Conservation (phyloP, 1,140 invertebrate species). For the Euwallacea fornicatus region DNA sequence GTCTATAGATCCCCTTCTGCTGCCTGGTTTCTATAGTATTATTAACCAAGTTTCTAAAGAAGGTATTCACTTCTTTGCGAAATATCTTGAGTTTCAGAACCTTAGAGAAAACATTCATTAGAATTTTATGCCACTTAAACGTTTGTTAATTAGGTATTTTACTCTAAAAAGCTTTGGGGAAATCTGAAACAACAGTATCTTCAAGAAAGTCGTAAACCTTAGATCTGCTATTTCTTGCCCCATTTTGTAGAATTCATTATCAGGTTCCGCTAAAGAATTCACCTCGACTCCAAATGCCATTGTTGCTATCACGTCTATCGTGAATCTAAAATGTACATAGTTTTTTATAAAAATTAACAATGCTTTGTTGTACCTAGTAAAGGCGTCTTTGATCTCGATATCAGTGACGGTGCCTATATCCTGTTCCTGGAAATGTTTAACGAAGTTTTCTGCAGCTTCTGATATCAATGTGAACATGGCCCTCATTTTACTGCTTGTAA, state of each 20-base stretch:
- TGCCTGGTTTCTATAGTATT: constrained; percentile 52
- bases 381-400: constrained; percentile 40
- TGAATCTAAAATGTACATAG: constrained; percentile 41
- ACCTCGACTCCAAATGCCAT: constrained; percentile 53
- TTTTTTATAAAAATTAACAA: background rate
- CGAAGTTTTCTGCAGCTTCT: constrained; percentile 47
- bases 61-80: constrained; percentile 32
- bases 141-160: constrained; percentile 10
- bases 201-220: constrained; percentile 24
- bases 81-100: constrained; percentile 31
- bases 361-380: constrained; percentile 23
- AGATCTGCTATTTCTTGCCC: constrained; percentile 48
- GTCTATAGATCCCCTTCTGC: constrained; percentile 49
- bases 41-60: constrained; percentile 40
- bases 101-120: constrained; percentile 27
- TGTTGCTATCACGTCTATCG: constrained; percentile 54
- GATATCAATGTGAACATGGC: constrained; percentile 49
- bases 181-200: constrained; percentile 27
- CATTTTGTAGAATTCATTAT: constrained; percentile 52
- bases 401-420: constrained; percentile 38
- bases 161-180: constrained; percentile 31
- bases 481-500: constrained; percentile 54
- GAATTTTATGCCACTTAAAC: too few species aligned
- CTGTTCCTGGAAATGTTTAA: constrained; percentile 45
- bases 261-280: constrained; percentile 49